Base-by-base conservation (phyloP, 2,113 vertebrate species). In the Callaeas wilsoni region DNA sequence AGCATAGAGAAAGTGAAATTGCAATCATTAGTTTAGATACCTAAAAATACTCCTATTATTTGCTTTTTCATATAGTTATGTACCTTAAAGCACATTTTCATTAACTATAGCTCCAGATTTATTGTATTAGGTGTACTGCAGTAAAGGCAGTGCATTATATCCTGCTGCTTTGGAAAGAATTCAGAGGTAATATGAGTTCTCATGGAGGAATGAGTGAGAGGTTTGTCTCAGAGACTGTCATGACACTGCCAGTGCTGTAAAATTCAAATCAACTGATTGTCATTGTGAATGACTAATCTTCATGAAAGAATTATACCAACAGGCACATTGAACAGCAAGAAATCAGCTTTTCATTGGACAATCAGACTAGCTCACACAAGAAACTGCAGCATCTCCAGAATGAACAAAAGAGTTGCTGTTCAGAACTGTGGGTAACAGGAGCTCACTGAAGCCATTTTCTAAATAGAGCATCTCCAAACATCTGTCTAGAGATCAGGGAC, bases 21-120 rank as follows among this genome's bases (percentile, higher is more conserved):
- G 53, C 85, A 74, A 67, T 88, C 79, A 97, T 98, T 98, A 94
- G 94, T 98, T 97, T 97, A 95, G 96, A 93, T 87, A 92, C 49
- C 93, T 86, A 65, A 96, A 93, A 96, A 76, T 92, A 88, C n/a
- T 77, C 52, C 59, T 94, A 69, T 91, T 44, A 39, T 92, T 65
- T 71, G 50, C 74, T 92, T 49, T 64, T 64, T 85, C 41, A 75
- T 74, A 71, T 27, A 78, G 68, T 89, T 92, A 62, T 22, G n/a
- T 92, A 80, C 89, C 68, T 74, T 69, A 93, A 63, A 70, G 50
- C 62, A 93, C 86, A 69, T 92, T 96, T 91, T 87, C 86, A 94
- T 96, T 93, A 96, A 67, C 50, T 81, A 52, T 41, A 56, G 77
- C 33, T 74, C 52, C 64, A 90, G 93, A 94, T 94, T 89, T 81